These are phyloP conservation scores for Brachionus koreanus DNA, from an alignment of 1,140 invertebrate genomes.

Conservation along the genomic window DNA sequence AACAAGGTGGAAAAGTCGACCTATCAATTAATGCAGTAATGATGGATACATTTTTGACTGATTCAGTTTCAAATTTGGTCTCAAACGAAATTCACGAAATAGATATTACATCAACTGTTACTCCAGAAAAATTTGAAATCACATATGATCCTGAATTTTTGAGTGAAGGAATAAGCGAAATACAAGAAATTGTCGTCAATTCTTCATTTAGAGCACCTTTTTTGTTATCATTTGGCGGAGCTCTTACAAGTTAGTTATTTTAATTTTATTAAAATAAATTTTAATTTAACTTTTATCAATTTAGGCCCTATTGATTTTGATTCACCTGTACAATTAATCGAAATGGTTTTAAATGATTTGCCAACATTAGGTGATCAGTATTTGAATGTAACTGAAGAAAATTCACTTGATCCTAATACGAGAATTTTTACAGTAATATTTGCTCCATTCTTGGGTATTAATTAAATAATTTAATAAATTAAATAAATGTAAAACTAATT, in stretches of 20 bases:
- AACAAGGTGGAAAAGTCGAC: background rate
- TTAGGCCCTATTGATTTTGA: constrained; percentile 4
- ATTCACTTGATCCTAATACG: background rate
- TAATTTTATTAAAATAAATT: background rate
- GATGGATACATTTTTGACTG: constrained; percentile 32
- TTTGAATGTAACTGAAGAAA: background rate
- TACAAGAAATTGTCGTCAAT: constrained; percentile 7
- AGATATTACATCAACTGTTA: background rate
- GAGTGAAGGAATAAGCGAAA: background rate
- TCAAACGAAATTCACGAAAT: constrained; percentile 36
- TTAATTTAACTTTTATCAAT: background rate
- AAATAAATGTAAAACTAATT: too few species aligned
- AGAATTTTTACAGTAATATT: background rate
- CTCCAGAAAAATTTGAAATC: background rate
- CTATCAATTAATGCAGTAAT: constrained; percentile 16
- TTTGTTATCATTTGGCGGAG: constrained; percentile 24
- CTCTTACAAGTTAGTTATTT: background rate
- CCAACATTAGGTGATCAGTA: background rate
- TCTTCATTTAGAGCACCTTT: background rate
- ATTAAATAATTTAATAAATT: background rate
- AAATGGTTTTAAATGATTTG: constrained; percentile 17
- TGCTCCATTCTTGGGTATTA: background rate
- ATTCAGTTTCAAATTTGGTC: constrained; percentile 3
- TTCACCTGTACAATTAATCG: background rate
- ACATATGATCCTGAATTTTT: background rate